Conservation (phyloP, 2,888 invertebrate species). For the Acleris laterana region DNA sequence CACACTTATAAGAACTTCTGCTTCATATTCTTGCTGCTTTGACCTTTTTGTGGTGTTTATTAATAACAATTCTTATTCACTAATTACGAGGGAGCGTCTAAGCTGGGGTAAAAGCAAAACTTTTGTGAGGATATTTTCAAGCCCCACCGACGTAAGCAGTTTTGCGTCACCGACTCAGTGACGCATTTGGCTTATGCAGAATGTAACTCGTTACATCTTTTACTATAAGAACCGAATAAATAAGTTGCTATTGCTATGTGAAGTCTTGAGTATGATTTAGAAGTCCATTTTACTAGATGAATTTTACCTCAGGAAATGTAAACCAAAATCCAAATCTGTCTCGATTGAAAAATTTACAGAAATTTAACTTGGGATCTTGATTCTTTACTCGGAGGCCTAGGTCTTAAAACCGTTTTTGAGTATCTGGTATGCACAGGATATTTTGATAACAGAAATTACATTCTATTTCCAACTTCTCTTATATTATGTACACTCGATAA, state of each 20-base stretch:
- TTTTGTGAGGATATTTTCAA: conserved; percentile 1
- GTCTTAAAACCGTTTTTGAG: too few relatives aligned
- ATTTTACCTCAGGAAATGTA: too few relatives aligned
- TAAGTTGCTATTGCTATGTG: too few relatives aligned
- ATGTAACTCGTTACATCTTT: conserved; percentile 8
- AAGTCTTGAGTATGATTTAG: not conserved
- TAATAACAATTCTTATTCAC: not conserved
- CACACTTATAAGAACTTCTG: too few relatives aligned
- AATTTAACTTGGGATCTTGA: too few relatives aligned
- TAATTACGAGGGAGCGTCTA: not conserved
- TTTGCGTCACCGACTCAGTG: conserved; percentile 26
- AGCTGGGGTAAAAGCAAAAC: not conserved
- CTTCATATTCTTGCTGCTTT: too few relatives aligned
- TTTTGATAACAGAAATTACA: not conserved
- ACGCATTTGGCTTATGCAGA: conserved; percentile 20
- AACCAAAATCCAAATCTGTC: too few relatives aligned
- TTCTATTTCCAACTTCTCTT: not conserved
- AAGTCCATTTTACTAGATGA: too few relatives aligned
- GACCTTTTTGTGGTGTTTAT: too few relatives aligned
- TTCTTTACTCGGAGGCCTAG: too few relatives aligned
- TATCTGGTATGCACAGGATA: too few relatives aligned
- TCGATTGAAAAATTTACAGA: too few relatives aligned
- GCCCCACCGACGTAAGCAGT: conserved; percentile 3
- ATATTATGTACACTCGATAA: conserved; percentile 9
- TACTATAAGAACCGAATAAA: not conserved